Base-by-base conservation (phyloP, 2,113 vertebrate species). In the Hippopotamus amphibius region DNA sequence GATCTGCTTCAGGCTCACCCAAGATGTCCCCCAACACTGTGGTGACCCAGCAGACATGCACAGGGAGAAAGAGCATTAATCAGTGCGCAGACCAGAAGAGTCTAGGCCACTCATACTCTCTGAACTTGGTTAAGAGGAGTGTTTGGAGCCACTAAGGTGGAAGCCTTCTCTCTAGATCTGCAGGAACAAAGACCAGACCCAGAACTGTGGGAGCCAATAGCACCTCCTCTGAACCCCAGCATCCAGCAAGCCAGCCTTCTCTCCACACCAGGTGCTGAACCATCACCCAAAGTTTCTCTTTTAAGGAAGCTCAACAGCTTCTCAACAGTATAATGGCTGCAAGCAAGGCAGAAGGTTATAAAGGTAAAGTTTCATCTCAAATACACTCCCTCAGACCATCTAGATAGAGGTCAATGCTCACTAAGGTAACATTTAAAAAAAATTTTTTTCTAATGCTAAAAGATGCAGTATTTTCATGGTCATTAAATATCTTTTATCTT, bases 401-500 rank as follows among this genome's bases (percentile, higher is more conserved):
- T 66, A 48, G 19, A 55, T 24, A 53, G 46, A 87, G 65, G 24
- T 15, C 24, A 26, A 24, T 72, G 55, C 15, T 81, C 63, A 50
- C 13, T 82, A 83, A 57, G 13, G 66, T 41, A 95, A 68, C 50
- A 57, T 77, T 37, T 57, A 83, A 77, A 59, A n/a, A 46, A 80
- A 71, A 16, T 66, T 17, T 65, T 28, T 50, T 86, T 46, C 30
- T 68, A 68, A 68, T 86, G 41, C 30, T 77, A 61, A 86, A 91
- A 71, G 17, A 61, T 43, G 79, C 50, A 89, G 30, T 61, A 79
- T 86, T 91, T 55, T 85, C 30, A 50, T 43, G 50, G 9, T 69
- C 50, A 85, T 84, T 76, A 77, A 79, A 53, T 24, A 86, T 15
- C 5, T 81, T 83, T 88, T 61, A 84, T 55, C 93, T 94, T 71